phyloP scores from a whole-genome alignment of 2,888 invertebrate genomes.

The Augiades crinisus region DNA sequence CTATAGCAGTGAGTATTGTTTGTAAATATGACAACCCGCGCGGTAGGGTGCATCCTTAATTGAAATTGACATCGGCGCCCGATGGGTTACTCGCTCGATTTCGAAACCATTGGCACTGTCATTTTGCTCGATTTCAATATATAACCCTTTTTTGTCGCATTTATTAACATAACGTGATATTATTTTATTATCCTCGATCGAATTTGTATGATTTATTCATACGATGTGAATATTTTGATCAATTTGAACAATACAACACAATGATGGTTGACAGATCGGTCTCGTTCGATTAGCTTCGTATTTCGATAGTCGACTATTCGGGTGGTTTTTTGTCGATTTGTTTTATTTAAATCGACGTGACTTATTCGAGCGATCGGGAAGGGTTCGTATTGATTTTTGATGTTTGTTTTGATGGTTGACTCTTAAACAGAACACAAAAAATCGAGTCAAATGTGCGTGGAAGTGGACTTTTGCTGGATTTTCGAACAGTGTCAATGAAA shows the following conservation, averaged over 20 bases:
- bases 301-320: conserved; percentile 40
- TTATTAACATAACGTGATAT: conserved; percentile 10
- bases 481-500: neutral
- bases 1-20: conserved; percentile 62
- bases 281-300: conserved; percentile 62
- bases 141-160: conserved; percentile 12
- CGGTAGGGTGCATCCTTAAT: conserved; percentile 54
- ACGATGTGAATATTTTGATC: conserved; percentile 39
- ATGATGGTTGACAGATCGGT: conserved; percentile 73
- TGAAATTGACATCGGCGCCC: conserved; percentile 41
- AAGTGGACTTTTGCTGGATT: neutral
- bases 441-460: conserved; percentile 4
- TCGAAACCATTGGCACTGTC: conserved; percentile 22
- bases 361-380: conserved; percentile 70
- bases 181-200: conserved; percentile 39
- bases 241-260: conserved; percentile 59
- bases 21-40: conserved; percentile 63
- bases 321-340: conserved; percentile 47
- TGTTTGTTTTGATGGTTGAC: conserved; percentile 69
- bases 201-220: conserved; percentile 53
- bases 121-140: conserved; percentile 2
- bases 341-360: conserved; percentile 61
- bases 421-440: conserved; percentile 41
- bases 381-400: conserved; percentile 75
- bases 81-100: conserved; percentile 23